Conservation (phyloP, 2,888 invertebrate genomes). For the Cephus nigrinus region DNA sequence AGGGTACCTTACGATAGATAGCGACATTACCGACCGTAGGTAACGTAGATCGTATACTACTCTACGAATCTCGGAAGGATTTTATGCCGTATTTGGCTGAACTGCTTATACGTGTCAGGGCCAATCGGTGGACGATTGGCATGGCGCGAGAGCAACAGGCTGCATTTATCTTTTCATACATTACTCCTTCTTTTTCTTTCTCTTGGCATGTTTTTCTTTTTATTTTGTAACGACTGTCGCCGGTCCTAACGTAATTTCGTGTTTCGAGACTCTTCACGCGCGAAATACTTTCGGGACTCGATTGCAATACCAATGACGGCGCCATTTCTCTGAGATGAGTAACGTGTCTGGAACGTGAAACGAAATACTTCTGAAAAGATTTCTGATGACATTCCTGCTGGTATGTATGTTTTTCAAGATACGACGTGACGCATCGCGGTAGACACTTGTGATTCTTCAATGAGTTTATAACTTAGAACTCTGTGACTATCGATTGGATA, state of each 20-base stretch:
- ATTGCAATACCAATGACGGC: neutral
- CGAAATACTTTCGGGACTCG: neutral
- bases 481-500: neutral
- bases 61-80: neutral
- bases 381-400: neutral
- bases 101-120: neutral
- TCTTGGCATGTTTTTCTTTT: neutral
- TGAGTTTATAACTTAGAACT: neutral
- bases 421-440: neutral
- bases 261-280: neutral
- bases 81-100: neutral
- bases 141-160: neutral
- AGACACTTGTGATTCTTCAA: neutral
- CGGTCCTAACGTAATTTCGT: neutral
- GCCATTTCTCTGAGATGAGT: neutral
- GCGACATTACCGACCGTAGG: neutral
- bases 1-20: neutral
- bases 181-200: neutral
- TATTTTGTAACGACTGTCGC: neutral
- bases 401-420: neutral
- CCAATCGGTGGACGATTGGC: neutral
- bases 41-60: neutral
- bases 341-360: neutral
- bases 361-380: neutral
- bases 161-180: neutral